A percentile compares a stretch with the other conserved stretches of the same genome.
Evolutionary conservation across 2,888 invertebrate species (phyloP).

Genomic region (Scaptomyza caliginosa): DNA sequence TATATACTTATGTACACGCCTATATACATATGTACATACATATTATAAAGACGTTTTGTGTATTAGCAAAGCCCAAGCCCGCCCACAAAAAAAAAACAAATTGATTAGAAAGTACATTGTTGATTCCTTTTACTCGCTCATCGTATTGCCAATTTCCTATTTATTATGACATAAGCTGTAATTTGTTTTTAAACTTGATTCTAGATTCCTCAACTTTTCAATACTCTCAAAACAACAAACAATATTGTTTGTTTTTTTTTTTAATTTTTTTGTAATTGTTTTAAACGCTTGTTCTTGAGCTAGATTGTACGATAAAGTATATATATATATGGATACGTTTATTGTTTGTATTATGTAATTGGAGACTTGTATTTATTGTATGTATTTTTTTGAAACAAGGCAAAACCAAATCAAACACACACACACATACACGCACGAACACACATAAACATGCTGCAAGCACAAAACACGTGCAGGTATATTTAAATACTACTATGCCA

Average conservation of each 20-base stretch:
- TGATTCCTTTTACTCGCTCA: constrained; percentile 76
- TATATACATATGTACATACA: constrained; percentile 60
- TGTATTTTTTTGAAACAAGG: constrained; percentile 53
- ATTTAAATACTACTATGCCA: constrained; percentile 33
- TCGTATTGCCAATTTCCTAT: constrained; percentile 79
- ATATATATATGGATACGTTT: constrained; percentile 25
- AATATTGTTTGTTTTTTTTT: constrained; percentile 39
- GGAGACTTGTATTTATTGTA: constrained; percentile 65
- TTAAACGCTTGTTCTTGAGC: constrained; percentile 38
- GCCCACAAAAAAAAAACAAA: constrained; percentile 62
- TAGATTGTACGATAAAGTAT: constrained; percentile 25
- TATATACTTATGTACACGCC: constrained; percentile 29
- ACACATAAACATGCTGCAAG: constrained; percentile 63
- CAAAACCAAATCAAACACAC: constrained; percentile 52
- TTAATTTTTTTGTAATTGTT: constrained; percentile 43
- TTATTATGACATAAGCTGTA: constrained; percentile 53
- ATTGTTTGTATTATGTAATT: constrained; percentile 59
- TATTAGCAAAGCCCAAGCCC: constrained; percentile 72
- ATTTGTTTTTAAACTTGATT: constrained; percentile 50
- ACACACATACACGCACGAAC: constrained; percentile 20
- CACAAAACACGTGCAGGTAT: constrained; percentile 55
- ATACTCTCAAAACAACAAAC: constrained; percentile 66
- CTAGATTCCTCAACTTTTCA: constrained; percentile 50
- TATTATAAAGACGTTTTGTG: constrained; percentile 74
- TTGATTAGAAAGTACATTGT: constrained; percentile 57